Evolutionary conservation across 2,888 invertebrate species (phyloP), one percentile per base, ranked within the genome.

Genomic region (Agrotis clavis): DNA sequence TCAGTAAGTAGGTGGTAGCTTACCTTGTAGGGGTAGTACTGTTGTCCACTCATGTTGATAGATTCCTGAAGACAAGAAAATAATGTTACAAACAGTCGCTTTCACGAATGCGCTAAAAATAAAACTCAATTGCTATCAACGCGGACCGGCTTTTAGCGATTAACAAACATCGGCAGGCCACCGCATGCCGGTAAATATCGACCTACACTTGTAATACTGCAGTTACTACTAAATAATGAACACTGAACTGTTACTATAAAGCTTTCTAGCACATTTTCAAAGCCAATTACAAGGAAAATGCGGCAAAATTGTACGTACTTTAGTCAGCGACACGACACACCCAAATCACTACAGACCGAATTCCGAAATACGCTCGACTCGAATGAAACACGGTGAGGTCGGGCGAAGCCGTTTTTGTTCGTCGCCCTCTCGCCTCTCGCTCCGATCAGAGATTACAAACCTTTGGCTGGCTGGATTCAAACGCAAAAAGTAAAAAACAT

Each of bases 1-100:
- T 56, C 67, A 62, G 70, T 79, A 75, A 80, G 92, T 92, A 93
- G 92, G 92, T 90, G 90, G 88, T 89, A 89, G 91, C 97, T 97
- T 94, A 98, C 98, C 97, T 98, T 98, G 97, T 98, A 98, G 90
- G 98, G 98, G 95, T 98, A 98, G 95, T 98, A 98, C 95, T 98
- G 98, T 90, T 98, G 98, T 92, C 98, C 97, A 94, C 97, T 97
- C 98, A 98, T 98, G 91, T 94, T 97, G 95, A 86, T 68, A 91
- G 88, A 88, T 92, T 93, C 90, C 94, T 94, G 92, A 89, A 86
- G 92, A 92, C 91, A 71, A 89, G 88, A 91, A 88, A 86, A 74
- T 71, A 72, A 66, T 74, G 83, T 87, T 87, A 85, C 77, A 89
- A 89, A 86, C 90, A 88, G 77, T 86, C 83, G 77, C 85, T 85